Evolutionary conservation across 2,113 vertebrate species (phyloP), one percentile per base, ranked within the genome.

Genomic region (Menura novaehollandiae): DNA sequence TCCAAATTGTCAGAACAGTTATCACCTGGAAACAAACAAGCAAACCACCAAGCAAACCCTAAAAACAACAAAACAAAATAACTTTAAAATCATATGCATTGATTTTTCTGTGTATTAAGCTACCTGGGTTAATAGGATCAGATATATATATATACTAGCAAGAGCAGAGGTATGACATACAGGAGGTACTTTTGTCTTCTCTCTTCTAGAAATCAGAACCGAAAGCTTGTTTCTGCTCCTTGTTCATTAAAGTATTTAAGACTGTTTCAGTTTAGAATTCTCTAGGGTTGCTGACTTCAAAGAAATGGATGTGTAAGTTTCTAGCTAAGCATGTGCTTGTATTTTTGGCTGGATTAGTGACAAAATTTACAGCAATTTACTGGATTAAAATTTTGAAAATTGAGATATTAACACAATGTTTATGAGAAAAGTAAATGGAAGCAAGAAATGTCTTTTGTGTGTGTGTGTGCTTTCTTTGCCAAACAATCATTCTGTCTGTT

Each of bases 1-100:
- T 49, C 5, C 10, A 33, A 41, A 10, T 47, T 82, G 11, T 64
- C 39, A 32, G 24, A 20, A 33, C 8, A 33, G 32, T 22, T 26
- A 41, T 15, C 8, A 18, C 10, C 13, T 21, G 6, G 20, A 20
- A 75, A 55, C 26, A 49, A 74, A 11, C 12, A 0, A 0, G 0
- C 8, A 58, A 37, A 20, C 3, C 19, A 39, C 20, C 3, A 6
- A 51, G 30, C 33, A 15, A 74, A 59, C 39, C 4, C 32, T 44
- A 15, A 39, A 30, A 81, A 44, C 21, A 43, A 37, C 13, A 59
- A 44, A 33, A 4, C 13, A 32, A 60, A 28, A 13, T 2, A 0
- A 5, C 5, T 58, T 67, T 37, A 11, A 75, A 46, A 59, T 41
- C 16, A 3, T 22, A 8, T 4, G 1, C 1, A 13, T 21, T 52